phyloP scores from a whole-genome alignment of 2,888 invertebrate genomes.

The Tolmerus cingulatus region DNA sequence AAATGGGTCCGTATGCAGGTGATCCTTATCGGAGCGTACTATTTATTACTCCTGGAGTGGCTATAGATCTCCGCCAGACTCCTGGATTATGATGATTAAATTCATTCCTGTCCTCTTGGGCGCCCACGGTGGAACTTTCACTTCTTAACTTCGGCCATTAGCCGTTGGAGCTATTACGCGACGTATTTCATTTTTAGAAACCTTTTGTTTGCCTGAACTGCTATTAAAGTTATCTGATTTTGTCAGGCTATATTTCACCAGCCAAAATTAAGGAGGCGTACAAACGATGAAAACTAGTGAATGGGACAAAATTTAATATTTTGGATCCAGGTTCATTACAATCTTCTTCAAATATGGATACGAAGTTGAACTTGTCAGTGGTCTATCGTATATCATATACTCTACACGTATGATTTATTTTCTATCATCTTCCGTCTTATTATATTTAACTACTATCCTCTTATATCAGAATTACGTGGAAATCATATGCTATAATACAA shows the following conservation, averaged over 20 bases:
- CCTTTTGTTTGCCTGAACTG: neutral
- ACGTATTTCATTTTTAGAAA: neutral
- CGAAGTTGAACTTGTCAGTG: neutral
- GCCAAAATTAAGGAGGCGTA: neutral
- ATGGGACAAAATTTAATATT: neutral
- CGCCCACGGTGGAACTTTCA: neutral
- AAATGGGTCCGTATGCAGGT: neutral
- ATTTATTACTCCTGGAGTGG: neutral
- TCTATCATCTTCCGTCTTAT: no score
- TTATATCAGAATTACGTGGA: no score
- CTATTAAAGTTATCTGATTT: neutral
- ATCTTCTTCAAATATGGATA: neutral
- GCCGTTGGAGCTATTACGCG: neutral
- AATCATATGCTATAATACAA: no score
- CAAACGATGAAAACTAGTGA: neutral
- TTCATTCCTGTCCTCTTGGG: neutral
- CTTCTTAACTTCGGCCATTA: neutral
- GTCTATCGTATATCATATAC: neutral
- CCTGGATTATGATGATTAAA: neutral
- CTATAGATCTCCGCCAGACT: neutral
- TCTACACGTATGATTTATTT: no score
- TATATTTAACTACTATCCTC: no score
- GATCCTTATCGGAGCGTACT: neutral
- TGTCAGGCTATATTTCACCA: neutral
- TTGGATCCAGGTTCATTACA: neutral